Evolutionary conservation across 2,888 invertebrate genomes (phyloP).

Genomic region (Acleris laterana): DNA sequence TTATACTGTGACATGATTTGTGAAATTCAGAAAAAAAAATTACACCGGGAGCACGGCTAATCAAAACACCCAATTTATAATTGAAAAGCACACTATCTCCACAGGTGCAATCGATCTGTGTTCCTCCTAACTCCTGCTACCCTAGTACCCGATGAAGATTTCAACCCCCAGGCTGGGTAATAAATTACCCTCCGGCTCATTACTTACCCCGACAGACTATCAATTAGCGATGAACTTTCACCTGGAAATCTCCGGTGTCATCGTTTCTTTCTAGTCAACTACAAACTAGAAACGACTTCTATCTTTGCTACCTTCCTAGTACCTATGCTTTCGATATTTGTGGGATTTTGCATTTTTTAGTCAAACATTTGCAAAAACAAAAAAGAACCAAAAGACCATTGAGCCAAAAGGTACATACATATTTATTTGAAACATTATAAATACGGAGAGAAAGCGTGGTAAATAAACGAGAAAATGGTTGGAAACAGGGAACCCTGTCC

Average conservation of each 20-base stretch:
- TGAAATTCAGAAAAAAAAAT: not conserved
- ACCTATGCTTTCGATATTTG: not conserved
- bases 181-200: slow-evolving; percentile 19
- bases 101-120: slow-evolving; percentile 1
- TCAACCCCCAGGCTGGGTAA: not conserved
- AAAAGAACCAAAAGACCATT: too few species aligned
- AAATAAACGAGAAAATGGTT: too few species aligned
- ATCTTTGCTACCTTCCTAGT: not conserved
- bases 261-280: not conserved
- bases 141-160: slow-evolving; percentile 18
- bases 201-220: slow-evolving; percentile 12
- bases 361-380: too few species aligned
- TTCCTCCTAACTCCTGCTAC: slow-evolving; percentile 8
- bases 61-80: not conserved
- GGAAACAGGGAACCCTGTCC: too few species aligned
- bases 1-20: too few species aligned
- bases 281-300: too few species aligned
- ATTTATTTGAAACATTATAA: too few species aligned
- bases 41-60: not conserved
- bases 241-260: slow-evolving; percentile 3
- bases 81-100: not conserved
- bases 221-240: slow-evolving; percentile 14
- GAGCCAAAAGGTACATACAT: too few species aligned
- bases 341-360: too few species aligned
- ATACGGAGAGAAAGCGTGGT: too few species aligned